Conservation (phyloP, 2,113 vertebrate species). For the Hemichromis elongatus region DNA sequence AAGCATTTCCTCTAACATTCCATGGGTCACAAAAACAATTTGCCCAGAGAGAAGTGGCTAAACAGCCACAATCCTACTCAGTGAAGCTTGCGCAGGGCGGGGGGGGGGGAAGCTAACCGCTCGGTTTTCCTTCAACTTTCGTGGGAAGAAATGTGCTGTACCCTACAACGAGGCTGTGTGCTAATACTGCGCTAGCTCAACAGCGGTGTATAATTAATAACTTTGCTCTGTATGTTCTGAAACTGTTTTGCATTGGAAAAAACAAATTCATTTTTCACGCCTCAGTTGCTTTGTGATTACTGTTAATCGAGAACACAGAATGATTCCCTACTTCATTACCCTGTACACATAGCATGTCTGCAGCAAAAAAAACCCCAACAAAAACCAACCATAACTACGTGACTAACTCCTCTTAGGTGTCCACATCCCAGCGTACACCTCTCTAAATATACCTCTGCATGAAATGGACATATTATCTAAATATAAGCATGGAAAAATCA, state of each 20-base stretch:
- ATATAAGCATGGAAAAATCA: slow-evolving; percentile 36
- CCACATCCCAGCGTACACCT: background rate
- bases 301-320: slow-evolving; percentile 71
- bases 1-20: slow-evolving; percentile 79
- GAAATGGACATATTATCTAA: slow-evolving; percentile 33
- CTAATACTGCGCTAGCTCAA: slow-evolving; percentile 17
- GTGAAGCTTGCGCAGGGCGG: background rate
- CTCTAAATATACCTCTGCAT: slow-evolving; percentile 45
- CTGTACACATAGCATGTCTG: slow-evolving; percentile 58
- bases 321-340: slow-evolving; percentile 67
- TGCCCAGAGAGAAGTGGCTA: slow-evolving; percentile 73
- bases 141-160: slow-evolving; percentile 2
- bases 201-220: slow-evolving; percentile 57
- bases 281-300: slow-evolving; percentile 65
- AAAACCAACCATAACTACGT: background rate
- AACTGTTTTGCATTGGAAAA: slow-evolving; percentile 59
- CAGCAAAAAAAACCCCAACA: background rate
- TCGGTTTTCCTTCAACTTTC: background rate
- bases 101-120: background rate
- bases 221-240: slow-evolving; percentile 48
- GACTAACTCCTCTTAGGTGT: slow-evolving; percentile 30
- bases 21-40: slow-evolving; percentile 78
- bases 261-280: slow-evolving; percentile 71
- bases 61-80: slow-evolving; percentile 59
- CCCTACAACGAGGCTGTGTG: slow-evolving; percentile 12